Evolutionary conservation across 2,888 invertebrate species (phyloP).

Genomic region (Terebella lapidaria): DNA sequence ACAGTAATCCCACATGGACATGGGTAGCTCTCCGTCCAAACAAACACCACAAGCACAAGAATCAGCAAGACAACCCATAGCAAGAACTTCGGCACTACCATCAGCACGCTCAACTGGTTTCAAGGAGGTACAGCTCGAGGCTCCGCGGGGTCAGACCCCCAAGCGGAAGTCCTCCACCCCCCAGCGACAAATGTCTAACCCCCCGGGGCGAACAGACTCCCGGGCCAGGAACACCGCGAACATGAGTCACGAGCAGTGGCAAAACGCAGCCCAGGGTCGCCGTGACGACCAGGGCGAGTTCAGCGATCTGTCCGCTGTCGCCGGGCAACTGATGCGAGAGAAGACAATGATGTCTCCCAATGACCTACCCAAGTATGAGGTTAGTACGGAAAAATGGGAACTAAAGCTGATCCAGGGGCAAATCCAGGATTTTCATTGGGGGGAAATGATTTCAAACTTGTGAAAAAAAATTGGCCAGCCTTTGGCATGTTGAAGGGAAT

Average conservation of each 20-base stretch:
- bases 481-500: no score
- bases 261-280: not conserved
- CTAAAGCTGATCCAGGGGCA: no score
- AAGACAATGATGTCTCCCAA: conserved; percentile 3
- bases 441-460: no score
- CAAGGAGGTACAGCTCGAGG: not conserved
- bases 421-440: no score
- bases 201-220: no score
- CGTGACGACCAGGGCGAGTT: not conserved
- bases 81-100: not conserved
- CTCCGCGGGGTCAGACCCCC: not conserved
- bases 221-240: no score
- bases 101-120: not conserved
- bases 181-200: no score
- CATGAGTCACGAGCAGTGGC: not conserved
- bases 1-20: no score
- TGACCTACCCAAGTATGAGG: conserved; percentile 15
- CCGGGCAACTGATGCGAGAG: conserved; percentile 5
- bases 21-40: conserved; percentile 9
- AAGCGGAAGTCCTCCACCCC: not conserved
- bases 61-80: not conserved
- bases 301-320: conserved; percentile 5
- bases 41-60: conserved; percentile 1
- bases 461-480: no score
- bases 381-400: not conserved